Conservation (phyloP, 37 sponge, comb jelly and placozoan species). For the Beroe forskalii region DNA sequence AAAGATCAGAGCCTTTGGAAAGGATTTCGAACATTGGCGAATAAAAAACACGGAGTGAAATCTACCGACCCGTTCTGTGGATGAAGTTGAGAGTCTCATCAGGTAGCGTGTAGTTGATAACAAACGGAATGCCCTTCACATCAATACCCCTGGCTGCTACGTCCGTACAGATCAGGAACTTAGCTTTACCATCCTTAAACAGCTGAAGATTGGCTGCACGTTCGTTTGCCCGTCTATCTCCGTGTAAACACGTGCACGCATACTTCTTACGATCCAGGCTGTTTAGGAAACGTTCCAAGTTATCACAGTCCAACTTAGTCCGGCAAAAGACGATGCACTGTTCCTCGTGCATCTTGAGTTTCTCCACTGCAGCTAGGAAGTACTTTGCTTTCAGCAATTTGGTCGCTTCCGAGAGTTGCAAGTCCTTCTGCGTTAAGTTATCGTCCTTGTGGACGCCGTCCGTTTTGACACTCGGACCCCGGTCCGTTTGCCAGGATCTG, state of each 20-base stretch:
- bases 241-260: constrained; percentile 72
- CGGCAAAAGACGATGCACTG: constrained; percentile 89
- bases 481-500: constrained; percentile 77
- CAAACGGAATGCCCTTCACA: constrained; percentile 88
- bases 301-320: constrained; percentile 98
- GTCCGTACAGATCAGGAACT: constrained; percentile 95
- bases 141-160: constrained; percentile 97
- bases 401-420: constrained; percentile 81
- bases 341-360: constrained; percentile 85
- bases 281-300: constrained; percentile 80
- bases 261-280: constrained; percentile 73
- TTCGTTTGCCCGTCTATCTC: constrained; percentile 86
- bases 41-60: no score
- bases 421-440: constrained; percentile 57
- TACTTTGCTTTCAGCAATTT: constrained; percentile 89
- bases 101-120: constrained; percentile 91
- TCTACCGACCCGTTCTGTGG: constrained; percentile 86
- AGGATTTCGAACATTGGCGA: no score
- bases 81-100: constrained; percentile 95
- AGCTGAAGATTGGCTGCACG: constrained; percentile 78
- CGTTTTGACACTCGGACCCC: constrained; percentile 66
- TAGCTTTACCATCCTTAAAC: constrained; percentile 88
- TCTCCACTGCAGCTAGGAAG: constrained; percentile 79
- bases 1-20: no score
- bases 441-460: constrained; percentile 83